Evolutionary conservation across 1,140 invertebrate species (phyloP), one percentile per base, ranked within the genome.

Genomic region (Pseudachorutes palmiensis): DNA sequence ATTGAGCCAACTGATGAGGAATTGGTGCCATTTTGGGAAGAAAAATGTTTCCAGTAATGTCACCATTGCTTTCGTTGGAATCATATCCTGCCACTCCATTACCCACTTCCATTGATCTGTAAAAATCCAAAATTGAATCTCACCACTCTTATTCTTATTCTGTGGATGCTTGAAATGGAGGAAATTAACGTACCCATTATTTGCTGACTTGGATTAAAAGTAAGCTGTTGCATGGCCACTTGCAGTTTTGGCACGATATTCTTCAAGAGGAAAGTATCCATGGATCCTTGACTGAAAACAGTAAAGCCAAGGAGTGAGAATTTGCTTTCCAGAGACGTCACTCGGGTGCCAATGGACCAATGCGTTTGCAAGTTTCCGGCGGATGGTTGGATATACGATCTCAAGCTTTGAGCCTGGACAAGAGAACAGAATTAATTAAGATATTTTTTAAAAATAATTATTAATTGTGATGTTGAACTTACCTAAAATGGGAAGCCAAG

Each of bases 201-300:
- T 76, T 94, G 91, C 70, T 89, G 84, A 74, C 87, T 83, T 1
- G 94, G 92, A 80, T 93, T 92, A n/a, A 98, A 88, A 1, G 87
- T 80, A 70, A 95, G 85, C 66, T 85, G 82, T 22, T 83, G 80
- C 59, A 95, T 79, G 26, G 85, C 85, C 51, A 84, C 77, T 77
- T 90, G 87, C 28, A 96, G 79, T 77, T 97, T 97, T 1, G 95
- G 94, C 57, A 97, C 79, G 67, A 98, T 92, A 79, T 96, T 90
- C 72, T 89, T 90, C 1, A 91, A 81, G 30, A 98, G 78, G 76
- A 98, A 92, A 5, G 87, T 85, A 60, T 91, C 84, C 81, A 97
- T 88, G 36, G 92, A 86, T 9, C 86, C 85, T 66, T 86, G 85
- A 55, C 86, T 82, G 72, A 96, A 92, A 0, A 94, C 93, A 59